These are phyloP conservation scores for Muricea muricata DNA, from an alignment of 92 coral and sea anemone species.

Conservation along the genomic window DNA sequence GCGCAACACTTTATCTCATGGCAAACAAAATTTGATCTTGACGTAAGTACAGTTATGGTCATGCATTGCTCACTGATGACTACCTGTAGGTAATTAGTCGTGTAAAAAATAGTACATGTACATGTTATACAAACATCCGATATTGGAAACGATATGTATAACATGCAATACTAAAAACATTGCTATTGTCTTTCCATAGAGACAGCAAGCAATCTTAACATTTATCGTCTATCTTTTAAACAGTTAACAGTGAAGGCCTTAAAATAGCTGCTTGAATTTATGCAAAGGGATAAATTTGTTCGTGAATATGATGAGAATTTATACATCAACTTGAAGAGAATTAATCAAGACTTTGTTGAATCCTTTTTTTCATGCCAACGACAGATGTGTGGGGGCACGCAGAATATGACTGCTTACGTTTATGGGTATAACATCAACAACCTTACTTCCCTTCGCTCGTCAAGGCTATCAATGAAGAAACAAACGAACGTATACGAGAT, in stretches of 20 bases:
- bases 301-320: constrained; percentile 45
- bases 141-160: too few species aligned
- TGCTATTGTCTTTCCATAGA: too few species aligned
- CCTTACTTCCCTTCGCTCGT: constrained; percentile 8
- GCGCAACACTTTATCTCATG: constrained; percentile 53
- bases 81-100: too few species aligned
- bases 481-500: constrained; percentile 64
- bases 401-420: constrained; percentile 10
- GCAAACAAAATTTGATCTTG: constrained; percentile 55
- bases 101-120: too few species aligned
- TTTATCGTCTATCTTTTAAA: background rate
- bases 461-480: constrained; percentile 48
- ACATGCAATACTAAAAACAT: too few species aligned
- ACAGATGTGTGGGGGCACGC: constrained; percentile 72
- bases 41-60: constrained; percentile 4
- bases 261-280: constrained; percentile 44
- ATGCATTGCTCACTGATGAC: background rate
- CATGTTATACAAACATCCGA: too few species aligned
- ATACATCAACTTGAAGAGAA: constrained; percentile 37
- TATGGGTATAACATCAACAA: background rate
- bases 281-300: constrained; percentile 41
- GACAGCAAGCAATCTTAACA: too few species aligned
- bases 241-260: constrained; percentile 59
- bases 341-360: constrained; percentile 71
- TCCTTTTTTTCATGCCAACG: constrained; percentile 67